These are phyloP conservation scores for Xylota sylvarum DNA, from an alignment of 2,888 invertebrate species.

Conservation along the genomic window DNA sequence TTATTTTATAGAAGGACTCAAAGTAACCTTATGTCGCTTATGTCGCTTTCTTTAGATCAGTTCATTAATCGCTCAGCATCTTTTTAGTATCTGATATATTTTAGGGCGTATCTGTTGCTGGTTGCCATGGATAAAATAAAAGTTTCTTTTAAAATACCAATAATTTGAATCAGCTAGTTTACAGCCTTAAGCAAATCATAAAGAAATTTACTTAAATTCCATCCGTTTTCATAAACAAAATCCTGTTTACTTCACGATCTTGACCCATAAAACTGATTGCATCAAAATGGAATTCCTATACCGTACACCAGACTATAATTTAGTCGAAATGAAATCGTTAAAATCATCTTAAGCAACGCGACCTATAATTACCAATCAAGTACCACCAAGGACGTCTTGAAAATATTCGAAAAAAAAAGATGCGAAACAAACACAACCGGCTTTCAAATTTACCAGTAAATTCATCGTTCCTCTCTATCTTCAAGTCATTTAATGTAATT, in stretches of 20 bases:
- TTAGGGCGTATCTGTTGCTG: no score
- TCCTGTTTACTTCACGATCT: constrained; percentile 16
- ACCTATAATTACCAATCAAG: constrained; percentile 31
- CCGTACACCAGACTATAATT: constrained; percentile 2
- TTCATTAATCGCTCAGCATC: no score
- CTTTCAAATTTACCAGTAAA: constrained; percentile 6
- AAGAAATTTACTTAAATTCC: not conserved
- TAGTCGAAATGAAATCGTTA: not conserved
- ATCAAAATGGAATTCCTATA: not conserved
- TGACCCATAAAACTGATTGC: constrained; percentile 1
- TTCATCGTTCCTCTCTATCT: not conserved
- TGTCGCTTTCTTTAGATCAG: no score
- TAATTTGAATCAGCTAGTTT: no score
- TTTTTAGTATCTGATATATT: no score
- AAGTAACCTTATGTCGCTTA: no score
- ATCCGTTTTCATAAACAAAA: not conserved
- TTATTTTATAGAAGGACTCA: no score
- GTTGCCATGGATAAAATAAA: no score
- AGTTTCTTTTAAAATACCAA: no score
- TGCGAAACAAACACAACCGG: constrained; percentile 28
- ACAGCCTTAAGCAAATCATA: no score
- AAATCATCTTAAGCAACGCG: not conserved
- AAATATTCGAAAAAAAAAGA: constrained; percentile 8
- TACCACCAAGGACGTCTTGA: constrained; percentile 38
- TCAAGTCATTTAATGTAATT: not conserved